Evolutionary conservation across 2,888 invertebrate genomes (phyloP).

Genomic region (Tetranychus truncatus): DNA sequence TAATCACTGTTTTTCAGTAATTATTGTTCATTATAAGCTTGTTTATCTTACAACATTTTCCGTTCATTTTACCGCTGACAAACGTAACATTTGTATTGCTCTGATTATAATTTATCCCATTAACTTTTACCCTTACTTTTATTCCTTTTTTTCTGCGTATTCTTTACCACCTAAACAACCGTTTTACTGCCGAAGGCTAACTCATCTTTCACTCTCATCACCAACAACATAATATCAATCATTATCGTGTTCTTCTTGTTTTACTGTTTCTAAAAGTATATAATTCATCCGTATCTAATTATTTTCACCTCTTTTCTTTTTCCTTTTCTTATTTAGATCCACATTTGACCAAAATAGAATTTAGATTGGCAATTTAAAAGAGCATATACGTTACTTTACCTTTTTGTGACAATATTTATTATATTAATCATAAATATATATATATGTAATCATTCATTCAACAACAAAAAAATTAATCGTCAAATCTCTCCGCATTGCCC

Average conservation of each 20-base stretch:
- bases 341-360: slow-evolving; percentile 2
- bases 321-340: background rate
- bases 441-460: background rate
- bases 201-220: background rate
- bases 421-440: background rate
- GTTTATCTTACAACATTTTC: background rate
- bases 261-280: background rate
- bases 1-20: background rate
- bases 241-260: background rate
- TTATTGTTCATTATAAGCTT: no score
- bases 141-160: background rate
- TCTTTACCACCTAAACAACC: background rate
- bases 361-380: slow-evolving; percentile 5
- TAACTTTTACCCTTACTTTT: background rate
- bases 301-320: background rate
- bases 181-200: background rate
- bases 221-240: background rate
- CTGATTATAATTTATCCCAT: background rate
- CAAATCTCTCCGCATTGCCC: background rate
- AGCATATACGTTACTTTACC: background rate
- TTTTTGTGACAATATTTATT: slow-evolving; percentile 1
- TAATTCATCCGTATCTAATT: background rate
- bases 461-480: background rate
- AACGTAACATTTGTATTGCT: background rate
- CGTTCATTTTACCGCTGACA: background rate